phyloP scores from a whole-genome alignment of 1,140 invertebrate species.

The Thrips palmi region DNA sequence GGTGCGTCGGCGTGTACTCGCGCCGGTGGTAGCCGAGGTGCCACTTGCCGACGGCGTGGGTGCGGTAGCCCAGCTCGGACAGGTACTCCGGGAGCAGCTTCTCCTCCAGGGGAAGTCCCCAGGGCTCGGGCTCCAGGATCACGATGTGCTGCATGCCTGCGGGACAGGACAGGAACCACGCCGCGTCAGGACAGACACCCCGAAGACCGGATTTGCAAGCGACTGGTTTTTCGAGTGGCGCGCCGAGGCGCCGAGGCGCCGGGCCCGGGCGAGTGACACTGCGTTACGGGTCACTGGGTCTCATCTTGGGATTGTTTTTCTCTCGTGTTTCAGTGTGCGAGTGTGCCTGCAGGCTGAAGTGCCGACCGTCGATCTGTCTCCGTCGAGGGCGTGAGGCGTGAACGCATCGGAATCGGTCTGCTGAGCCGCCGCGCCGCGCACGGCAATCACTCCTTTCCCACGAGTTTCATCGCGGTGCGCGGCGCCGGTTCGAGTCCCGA shows the following conservation, averaged over 20 bases:
- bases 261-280: too few species aligned
- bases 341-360: too few species aligned
- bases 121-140: conserved; percentile 47
- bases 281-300: too few species aligned
- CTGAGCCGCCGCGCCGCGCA: too few species aligned
- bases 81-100: conserved; percentile 59
- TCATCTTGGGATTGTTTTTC: too few species aligned
- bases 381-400: too few species aligned
- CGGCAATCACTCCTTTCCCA: too few species aligned
- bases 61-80: conserved; percentile 54
- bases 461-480: too few species aligned
- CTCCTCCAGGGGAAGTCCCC: conserved; percentile 48
- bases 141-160: conserved; percentile 66
- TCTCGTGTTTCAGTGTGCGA: too few species aligned
- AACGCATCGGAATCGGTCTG: too few species aligned
- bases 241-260: background rate
- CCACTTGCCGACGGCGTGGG: conserved; percentile 84
- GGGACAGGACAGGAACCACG: conserved; percentile 11
- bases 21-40: conserved; percentile 53
- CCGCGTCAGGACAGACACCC: background rate
- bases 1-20: conserved; percentile 53
- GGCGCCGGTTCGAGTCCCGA: too few species aligned
- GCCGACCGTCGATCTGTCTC: too few species aligned
- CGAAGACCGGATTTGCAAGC: background rate
- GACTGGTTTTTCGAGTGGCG: background rate